Conservation (phyloP, 1,140 invertebrate species). For the Telenomus remus region DNA sequence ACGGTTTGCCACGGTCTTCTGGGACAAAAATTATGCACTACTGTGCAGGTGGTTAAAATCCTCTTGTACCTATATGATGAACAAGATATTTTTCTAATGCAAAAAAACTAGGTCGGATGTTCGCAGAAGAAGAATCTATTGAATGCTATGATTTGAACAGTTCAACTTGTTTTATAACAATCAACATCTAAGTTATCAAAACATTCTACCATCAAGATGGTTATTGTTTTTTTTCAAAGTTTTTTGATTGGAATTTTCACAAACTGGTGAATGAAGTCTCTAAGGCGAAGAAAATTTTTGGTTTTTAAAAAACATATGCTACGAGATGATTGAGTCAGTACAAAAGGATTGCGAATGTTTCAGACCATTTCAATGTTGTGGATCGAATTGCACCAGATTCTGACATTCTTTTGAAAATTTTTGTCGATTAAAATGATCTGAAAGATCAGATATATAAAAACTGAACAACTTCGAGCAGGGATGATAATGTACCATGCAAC, state of each 20-base stretch:
- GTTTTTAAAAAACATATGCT: conserved; percentile 25
- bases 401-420: background rate
- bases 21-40: conserved; percentile 4
- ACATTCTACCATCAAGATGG: conserved; percentile 31
- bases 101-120: conserved; percentile 12
- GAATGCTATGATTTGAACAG: conserved; percentile 1
- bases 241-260: background rate
- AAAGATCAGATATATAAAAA: conserved; percentile 29
- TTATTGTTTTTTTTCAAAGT: background rate
- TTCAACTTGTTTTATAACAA: conserved; percentile 11
- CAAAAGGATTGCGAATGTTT: conserved; percentile 37
- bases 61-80: conserved; percentile 25
- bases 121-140: conserved; percentile 13
- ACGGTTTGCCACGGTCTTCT: background rate
- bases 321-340: conserved; percentile 35
- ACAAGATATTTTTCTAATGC: conserved; percentile 8
- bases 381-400: background rate
- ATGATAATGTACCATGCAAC: conserved; percentile 56
- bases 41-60: conserved; percentile 8
- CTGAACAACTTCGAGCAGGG: conserved; percentile 46
- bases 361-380: conserved; percentile 13
- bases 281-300: conserved; percentile 24
- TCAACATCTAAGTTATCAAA: conserved; percentile 18
- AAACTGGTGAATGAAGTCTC: conserved; percentile 23
- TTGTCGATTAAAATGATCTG: conserved; percentile 23